Conservation (phyloP, 2,888 invertebrate genomes). For the Malthinus flaveolus region DNA sequence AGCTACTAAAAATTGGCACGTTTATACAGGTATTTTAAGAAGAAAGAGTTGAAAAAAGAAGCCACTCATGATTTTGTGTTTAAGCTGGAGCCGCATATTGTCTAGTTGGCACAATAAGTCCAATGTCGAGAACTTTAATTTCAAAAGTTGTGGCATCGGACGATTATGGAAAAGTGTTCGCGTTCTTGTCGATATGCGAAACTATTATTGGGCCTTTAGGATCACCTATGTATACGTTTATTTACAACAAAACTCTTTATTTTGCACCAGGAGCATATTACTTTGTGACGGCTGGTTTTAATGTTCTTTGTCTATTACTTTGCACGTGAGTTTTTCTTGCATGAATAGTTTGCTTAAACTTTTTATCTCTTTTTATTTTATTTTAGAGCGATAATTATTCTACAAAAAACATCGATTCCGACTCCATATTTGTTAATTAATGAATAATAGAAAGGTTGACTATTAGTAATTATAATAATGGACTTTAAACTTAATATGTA, state of each 20-base stretch:
- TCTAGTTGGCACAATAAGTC: conserved; percentile 59
- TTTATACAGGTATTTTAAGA: conserved; percentile 57
- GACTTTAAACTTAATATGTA: too few relatives aligned
- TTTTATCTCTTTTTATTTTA: not conserved
- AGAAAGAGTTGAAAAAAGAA: too few relatives aligned
- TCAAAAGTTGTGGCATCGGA: conserved; percentile 63
- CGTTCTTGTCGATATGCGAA: conserved; percentile 68
- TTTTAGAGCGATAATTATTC: not conserved
- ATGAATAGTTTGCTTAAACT: not conserved
- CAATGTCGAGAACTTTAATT: conserved; percentile 63
- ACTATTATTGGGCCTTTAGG: conserved; percentile 65
- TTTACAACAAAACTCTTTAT: conserved; percentile 63
- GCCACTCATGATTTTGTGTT: not conserved
- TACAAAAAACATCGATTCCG: not conserved
- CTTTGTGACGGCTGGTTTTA: conserved; percentile 56
- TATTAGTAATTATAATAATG: too few relatives aligned
- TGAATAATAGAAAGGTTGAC: too few relatives aligned
- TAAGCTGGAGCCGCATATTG: conserved; percentile 1
- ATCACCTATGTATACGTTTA: conserved; percentile 64
- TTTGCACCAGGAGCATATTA: conserved; percentile 64
- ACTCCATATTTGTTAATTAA: too few relatives aligned
- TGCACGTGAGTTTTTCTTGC: not conserved
- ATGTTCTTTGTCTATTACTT: not conserved
- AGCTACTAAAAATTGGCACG: conserved; percentile 55
- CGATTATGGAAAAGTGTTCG: conserved; percentile 67